Base-by-base conservation (phyloP, 1,140 invertebrate genomes). In the Pogonomyrmex californicus region DNA sequence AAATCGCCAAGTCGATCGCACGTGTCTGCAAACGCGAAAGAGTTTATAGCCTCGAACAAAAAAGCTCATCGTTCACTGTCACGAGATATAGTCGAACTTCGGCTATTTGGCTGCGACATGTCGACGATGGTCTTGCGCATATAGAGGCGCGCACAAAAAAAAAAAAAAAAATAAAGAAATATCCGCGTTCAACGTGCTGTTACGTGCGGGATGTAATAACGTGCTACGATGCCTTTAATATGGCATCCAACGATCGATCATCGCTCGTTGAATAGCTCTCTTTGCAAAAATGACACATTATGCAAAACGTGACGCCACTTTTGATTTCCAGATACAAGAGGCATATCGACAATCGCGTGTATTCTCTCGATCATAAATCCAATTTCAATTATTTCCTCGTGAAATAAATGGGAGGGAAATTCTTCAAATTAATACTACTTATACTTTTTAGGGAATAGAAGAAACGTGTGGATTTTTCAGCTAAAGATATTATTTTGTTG, bases 1-100 rank as follows among this genome's bases (percentile, higher is more conserved):
- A 85, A 76, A 85, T 88, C 85, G 86, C 86, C 91, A 87, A 91
- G 68, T 91, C 73, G 62, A 73, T 88, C 65, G 81, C 87, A 85
- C 82, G 87, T 75, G 79, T 56, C 49, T 49, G 10, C 47, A 63
- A 78, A 51, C 33, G 30, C 33, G 86, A 83, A 73, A 83, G 62
- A 88, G 78, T 85, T 71, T 75, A 87, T 36, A 70, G 66, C 56
- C 17, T 60, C 33, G 47, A 51, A 73, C 62, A 68, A 87, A 83
- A 88, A 86, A 75, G 73, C 79, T 88, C 87, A 88, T 89, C 63
- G 65, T 63, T 88, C 87, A 89, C 88, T 85, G 82, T 88, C 88
- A 70, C 70, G 7, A 49, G 38, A 70, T 88, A 85, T 56, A 68
- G 63, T 47, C 63, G 70, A 85, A 75, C 60, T 75, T 85, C 1